Conservation (phyloP, 2,888 invertebrate species). For the Mesopsocus fuscifrons region DNA sequence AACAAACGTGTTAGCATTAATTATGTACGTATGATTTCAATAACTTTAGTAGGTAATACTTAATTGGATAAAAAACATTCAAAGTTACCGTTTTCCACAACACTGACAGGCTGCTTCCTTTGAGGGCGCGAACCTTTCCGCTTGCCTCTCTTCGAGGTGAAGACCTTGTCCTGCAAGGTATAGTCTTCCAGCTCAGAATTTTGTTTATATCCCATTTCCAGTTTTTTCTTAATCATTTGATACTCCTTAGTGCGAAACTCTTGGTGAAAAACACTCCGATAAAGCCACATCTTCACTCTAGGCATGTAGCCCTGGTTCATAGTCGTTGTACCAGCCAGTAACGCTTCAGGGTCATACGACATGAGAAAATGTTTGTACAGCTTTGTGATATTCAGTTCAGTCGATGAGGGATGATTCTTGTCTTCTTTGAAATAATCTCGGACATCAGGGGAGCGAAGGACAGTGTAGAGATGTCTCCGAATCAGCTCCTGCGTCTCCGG, state of each 20-base stretch:
- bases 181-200: conserved; percentile 2
- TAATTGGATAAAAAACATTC: too few species aligned
- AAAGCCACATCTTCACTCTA: conserved; percentile 7
- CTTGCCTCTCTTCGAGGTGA: conserved; percentile 4
- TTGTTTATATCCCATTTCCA: background rate
- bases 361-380: conserved; percentile 38
- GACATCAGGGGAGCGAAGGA: conserved; percentile 31
- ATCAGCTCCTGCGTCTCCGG: conserved; percentile 25
- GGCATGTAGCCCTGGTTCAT: background rate
- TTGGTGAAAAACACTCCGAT: conserved; percentile 1
- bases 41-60: too few species aligned
- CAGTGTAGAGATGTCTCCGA: conserved; percentile 33
- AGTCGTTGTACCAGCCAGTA: conserved; percentile 1
- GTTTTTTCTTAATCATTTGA: conserved; percentile 2
- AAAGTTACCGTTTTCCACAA: too few species aligned
- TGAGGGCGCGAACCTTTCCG: conserved; percentile 1
- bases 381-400: conserved; percentile 35
- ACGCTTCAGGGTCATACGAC: conserved; percentile 29
- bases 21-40: too few species aligned
- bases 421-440: conserved; percentile 33
- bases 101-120: background rate
- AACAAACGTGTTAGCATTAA: too few species aligned
- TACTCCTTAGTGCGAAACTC: conserved; percentile 6
- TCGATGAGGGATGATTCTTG: conserved; percentile 28
- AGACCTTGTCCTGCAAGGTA: conserved; percentile 5